A percentile compares a stretch with the other conserved stretches of the same genome.
These are phyloP conservation scores for Acrocephalus scirpaceus DNA, from an alignment of 2,797 vertebrate species.

Conservation along the genomic window DNA sequence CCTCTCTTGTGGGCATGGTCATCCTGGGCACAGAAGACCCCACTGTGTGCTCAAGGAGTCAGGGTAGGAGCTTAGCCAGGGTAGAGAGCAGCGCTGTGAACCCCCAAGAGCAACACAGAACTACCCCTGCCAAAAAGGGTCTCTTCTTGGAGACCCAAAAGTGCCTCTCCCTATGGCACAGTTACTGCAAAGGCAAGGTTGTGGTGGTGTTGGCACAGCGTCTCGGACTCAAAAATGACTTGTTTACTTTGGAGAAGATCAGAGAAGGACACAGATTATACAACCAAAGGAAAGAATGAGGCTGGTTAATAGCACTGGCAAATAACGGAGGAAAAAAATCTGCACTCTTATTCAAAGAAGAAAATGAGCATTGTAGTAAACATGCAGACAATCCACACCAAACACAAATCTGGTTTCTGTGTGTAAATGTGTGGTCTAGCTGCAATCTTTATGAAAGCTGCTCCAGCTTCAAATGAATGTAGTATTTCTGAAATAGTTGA, in stretches of 20 bases:
- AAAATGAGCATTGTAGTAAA: conserved; percentile 62
- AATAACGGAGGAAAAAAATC: conserved; percentile 39
- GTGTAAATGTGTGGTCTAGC: conserved; percentile 63
- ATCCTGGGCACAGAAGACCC: neutral
- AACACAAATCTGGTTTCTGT: conserved; percentile 56
- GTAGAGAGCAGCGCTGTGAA: accelerated
- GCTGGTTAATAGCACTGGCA: conserved; percentile 33
- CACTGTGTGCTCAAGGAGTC: neutral
- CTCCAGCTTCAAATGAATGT: conserved; percentile 44
- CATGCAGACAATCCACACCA: conserved; percentile 50
- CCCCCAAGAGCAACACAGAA: accelerated
- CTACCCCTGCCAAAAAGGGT: accelerated
- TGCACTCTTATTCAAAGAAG: conserved; percentile 53
- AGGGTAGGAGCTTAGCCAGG: neutral
- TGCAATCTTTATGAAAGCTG: conserved; percentile 39
- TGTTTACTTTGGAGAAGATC: conserved; percentile 37
- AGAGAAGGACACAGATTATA: conserved; percentile 37
- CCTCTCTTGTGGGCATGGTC: accelerated
- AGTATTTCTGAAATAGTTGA: conserved; percentile 48
- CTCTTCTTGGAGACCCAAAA: neutral
- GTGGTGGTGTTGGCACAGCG: neutral
- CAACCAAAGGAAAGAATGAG: conserved; percentile 17
- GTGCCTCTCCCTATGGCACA: neutral
- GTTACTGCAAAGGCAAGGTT: neutral
- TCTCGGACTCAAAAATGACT: neutral